Conservation (phyloP, 2,888 invertebrate species). For the Timema podura region DNA sequence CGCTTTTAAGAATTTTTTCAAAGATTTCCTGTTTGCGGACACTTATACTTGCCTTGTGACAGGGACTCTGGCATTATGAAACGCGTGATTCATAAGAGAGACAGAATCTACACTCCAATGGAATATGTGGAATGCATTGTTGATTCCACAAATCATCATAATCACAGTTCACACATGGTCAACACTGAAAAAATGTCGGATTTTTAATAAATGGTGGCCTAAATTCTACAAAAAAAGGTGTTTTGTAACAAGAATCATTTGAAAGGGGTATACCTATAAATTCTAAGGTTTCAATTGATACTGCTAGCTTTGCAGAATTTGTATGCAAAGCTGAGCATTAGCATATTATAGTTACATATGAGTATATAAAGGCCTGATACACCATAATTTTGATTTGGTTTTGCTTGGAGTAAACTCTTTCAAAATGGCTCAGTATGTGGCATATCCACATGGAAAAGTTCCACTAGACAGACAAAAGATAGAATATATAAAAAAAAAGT, state of each 20-base stretch:
- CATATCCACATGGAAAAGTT: conserved; percentile 12
- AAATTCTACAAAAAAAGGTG: conserved; percentile 10
- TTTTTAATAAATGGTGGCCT: conserved; percentile 12
- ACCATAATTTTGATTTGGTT: neutral
- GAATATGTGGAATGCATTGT: conserved; percentile 14
- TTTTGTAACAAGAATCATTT: neutral
- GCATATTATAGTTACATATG: conserved; percentile 3
- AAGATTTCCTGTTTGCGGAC: conserved; percentile 1
- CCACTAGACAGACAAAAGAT: neutral
- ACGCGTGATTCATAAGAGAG: conserved; percentile 14
- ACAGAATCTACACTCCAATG: conserved; percentile 14
- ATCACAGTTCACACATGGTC: conserved; percentile 5
- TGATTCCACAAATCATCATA: conserved; percentile 9
- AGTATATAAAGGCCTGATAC: conserved; percentile 2
- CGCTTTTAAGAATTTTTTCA: conserved; percentile 1
- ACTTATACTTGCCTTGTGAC: conserved; percentile 5
- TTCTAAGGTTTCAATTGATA: conserved; percentile 2
- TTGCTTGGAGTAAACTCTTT: neutral
- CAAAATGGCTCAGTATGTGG: neutral
- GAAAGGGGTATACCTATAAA: conserved; percentile 2
- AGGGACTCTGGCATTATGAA: conserved; percentile 9
- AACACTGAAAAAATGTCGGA: neutral
- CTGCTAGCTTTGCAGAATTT: conserved; percentile 7
- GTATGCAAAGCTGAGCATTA: conserved; percentile 8
- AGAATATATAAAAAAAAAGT: conserved; percentile 9